Evolutionary conservation across 2,797 vertebrate genomes (phyloP), one percentile per base, ranked within the genome.

Genomic region (Pyrrhura leucotis): DNA sequence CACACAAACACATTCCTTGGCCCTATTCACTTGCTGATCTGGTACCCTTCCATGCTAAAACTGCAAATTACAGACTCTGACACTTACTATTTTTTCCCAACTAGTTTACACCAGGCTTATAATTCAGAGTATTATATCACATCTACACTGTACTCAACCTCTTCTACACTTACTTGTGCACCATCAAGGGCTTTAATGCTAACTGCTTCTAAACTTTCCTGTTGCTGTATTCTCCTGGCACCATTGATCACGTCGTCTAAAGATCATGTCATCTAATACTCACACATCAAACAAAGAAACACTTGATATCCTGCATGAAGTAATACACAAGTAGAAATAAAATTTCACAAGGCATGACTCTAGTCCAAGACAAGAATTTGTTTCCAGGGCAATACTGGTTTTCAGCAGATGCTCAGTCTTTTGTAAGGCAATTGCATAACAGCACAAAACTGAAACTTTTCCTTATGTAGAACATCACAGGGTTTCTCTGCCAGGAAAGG

Each of bases 341-440:
- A 77, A 59, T 58, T 83, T 85, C 51, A 11, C 33, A 69, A 90
- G 35, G 56, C 78, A 74, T 10, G 77, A 56, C 37, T 85, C 44
- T 26, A 91, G 88, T 19, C 45, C 16, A 16, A 95, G 37, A 74
- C 37, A 77, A 19, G 26, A 72, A 86, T 72, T 86, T 71, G 88
- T 90, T 92, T 78, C 85, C 62, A 84, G 73, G 82, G 68, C 63
- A 92, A 93, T 18, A 59, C 65, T 50, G 21, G 20, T 76, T 95
- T 61, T 42, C 74, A 95, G 86, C 71, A 86, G 90, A 94, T 87
- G 59, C 67, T 90, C 47, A 44, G 9, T 61, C 35, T 76, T 78
- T 73, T 67, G 12, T 69, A 82, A 93, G n/a, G 59, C 62, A 75
- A 67, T 90, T 84, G 66, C 39, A 14, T 91, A 94, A 91, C 75